phyloP scores from a whole-genome alignment of 2,888 invertebrate species.

The Diarsia mendica region DNA sequence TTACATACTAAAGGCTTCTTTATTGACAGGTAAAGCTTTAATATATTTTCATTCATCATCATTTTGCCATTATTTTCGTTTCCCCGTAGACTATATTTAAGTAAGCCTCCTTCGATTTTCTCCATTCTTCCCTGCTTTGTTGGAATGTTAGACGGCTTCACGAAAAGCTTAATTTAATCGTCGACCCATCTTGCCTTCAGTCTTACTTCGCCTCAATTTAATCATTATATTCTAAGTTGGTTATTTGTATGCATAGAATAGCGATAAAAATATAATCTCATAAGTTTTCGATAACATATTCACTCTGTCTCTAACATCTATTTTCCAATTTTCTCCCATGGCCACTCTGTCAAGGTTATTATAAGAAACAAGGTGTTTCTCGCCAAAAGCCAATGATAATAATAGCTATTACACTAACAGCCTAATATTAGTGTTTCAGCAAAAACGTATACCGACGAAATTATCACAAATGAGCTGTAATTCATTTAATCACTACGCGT shows the following conservation, averaged over 20 bases:
- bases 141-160: not conserved
- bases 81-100: not conserved
- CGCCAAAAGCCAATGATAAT: constrained; percentile 43
- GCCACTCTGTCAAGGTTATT: not conserved
- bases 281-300: not conserved
- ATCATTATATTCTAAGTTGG: not conserved
- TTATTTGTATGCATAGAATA: constrained; percentile 13
- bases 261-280: not conserved
- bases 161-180: not conserved
- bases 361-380: constrained; percentile 5
- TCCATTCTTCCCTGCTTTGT: not conserved
- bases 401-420: constrained; percentile 36
- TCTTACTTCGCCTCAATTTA: not conserved
- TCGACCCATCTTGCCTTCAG: not conserved
- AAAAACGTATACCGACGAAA: constrained; percentile 34
- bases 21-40: not conserved
- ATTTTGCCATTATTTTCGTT: not conserved
- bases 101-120: not conserved
- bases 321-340: not conserved
- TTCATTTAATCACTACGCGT: constrained; percentile 42
- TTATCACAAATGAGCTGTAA: constrained; percentile 51
- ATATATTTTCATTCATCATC: not conserved
- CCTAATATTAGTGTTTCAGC: constrained; percentile 24
- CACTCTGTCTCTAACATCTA: too few species aligned
- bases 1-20: not conserved